Base-by-base conservation (phyloP, 1,140 invertebrate species). In the Druon quercuslanigerum region DNA sequence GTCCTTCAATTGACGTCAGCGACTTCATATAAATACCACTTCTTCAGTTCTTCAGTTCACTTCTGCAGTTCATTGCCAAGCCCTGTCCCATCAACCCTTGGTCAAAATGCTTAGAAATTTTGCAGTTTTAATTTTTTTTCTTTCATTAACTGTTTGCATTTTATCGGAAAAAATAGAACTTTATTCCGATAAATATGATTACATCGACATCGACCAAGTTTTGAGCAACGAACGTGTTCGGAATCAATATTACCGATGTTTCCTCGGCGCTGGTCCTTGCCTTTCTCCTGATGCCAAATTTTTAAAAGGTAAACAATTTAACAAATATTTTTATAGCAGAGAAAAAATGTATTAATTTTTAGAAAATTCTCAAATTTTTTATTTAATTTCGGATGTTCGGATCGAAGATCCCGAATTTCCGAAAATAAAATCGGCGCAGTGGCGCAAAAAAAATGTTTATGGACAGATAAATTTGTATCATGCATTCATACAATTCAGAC, bases 111-210 rank as follows among this genome's bases (percentile, higher is more conserved):
- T 0, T 46, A 5, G 8, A 46, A 46, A 9, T 46, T 46, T 11
- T 46, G 13, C 9, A 51, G 16, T 46, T 33, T 9, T 72, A 13
- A 72, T 50, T 60, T 52, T 33, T 1, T 14, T 73, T 52, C 3
- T 73, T 40, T 25, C n/a, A 52, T 52, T 72, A 72, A 17, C 19
- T 8, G 40, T 46, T 46, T 46, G 40, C 7, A 46, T 46, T 46
- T 9, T 46, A 11, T 46, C 40, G 33, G 25, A 57, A 57, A 57
- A 20, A 20, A 78, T 84, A 40, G 85, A 87, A 71, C 51, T 76
- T 0, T 91, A 90, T 77, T 80, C 90, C 0, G 86, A 86, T 56
- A 91, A 89, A 46, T 92, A 88, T 75, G 91, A 92, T 75, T 78
- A 87, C 70, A 81, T 92, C n/a, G 60, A 87, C 46, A 74, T 78